Evolutionary conservation across 2,888 invertebrate genomes (phyloP).

Genomic region (Drosophila paramelanica): DNA sequence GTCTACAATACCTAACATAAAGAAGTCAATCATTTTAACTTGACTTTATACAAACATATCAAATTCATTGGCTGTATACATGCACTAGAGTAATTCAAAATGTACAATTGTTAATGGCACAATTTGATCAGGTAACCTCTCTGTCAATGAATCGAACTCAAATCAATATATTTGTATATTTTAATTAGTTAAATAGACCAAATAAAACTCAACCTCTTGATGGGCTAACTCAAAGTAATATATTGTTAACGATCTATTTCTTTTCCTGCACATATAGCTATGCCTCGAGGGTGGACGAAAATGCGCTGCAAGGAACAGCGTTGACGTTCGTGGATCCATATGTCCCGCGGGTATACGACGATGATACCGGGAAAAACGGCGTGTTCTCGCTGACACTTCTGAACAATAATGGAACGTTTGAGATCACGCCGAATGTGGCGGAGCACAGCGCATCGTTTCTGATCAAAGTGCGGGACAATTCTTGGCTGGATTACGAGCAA

Average conservation of each 20-base stretch:
- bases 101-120: no score
- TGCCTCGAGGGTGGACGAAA: constrained; percentile 91
- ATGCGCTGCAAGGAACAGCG: constrained; percentile 92
- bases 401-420: constrained; percentile 95
- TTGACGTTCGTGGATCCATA: constrained; percentile 90
- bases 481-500: constrained; percentile 93
- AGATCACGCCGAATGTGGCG: constrained; percentile 93
- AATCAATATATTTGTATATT: no score
- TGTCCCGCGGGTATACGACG: constrained; percentile 90
- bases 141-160: no score
- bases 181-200: no score
- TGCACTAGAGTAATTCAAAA: no score
- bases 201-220: no score
- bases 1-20: no score
- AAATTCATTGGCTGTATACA: no score
- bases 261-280: constrained; percentile 86
- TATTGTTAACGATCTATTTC: constrained; percentile 48
- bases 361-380: constrained; percentile 92
- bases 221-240: constrained; percentile 6
- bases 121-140: no score
- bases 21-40: no score
- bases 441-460: constrained; percentile 92
- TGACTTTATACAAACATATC: no score
- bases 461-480: constrained; percentile 93
- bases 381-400: constrained; percentile 91